A percentile compares a stretch with the other conserved stretches of the same genome.
Conservation (phyloP, 2,113 vertebrate genomes). For the Suncus etruscus region DNA sequence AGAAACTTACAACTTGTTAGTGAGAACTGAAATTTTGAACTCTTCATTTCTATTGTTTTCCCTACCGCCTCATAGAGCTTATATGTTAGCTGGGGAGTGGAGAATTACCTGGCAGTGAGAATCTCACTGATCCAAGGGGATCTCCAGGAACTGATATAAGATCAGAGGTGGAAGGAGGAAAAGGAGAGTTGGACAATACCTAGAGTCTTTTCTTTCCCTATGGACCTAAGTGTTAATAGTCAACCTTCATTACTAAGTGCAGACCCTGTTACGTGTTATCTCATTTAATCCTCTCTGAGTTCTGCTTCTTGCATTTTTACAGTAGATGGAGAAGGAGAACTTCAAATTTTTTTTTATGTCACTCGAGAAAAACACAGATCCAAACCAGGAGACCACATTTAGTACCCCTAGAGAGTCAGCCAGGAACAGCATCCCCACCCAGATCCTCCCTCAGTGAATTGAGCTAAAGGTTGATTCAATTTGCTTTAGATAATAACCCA, state of each 20-base stretch:
- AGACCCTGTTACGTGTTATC: background rate
- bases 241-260: background rate
- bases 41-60: background rate
- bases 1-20: background rate
- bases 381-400: background rate
- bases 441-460: rapidly evolving
- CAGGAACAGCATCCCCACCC: background rate
- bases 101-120: background rate
- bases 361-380: background rate
- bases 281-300: background rate
- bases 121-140: background rate
- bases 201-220: background rate
- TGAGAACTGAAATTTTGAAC: background rate
- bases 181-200: background rate
- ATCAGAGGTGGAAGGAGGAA: background rate
- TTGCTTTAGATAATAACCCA: background rate
- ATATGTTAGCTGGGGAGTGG: background rate
- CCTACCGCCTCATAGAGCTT: background rate
- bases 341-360: background rate
- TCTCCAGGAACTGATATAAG: background rate
- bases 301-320: background rate
- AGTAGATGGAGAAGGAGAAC: background rate
- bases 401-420: background rate
- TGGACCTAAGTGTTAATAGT: background rate
- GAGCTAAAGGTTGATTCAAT: background rate